These are phyloP conservation scores for Caenorhabditis inopinata DNA, from an alignment of 1,140 invertebrate species.

Conservation along the genomic window DNA sequence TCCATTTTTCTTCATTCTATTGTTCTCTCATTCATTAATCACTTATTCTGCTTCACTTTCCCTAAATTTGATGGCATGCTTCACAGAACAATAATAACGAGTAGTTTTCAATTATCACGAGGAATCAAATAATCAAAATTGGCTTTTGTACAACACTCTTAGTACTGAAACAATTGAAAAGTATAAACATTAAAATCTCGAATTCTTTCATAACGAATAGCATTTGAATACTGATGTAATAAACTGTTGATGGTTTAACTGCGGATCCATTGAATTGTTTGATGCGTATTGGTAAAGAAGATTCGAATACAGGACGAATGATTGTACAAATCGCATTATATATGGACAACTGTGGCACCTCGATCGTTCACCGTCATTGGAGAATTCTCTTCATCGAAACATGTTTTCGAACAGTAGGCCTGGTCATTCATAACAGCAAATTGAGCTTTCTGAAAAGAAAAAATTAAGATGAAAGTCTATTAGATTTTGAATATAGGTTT, in stretches of 20 bases:
- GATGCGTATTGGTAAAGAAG: neutral
- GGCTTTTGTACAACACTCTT: constrained; percentile 10
- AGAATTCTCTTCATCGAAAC: constrained; percentile 21
- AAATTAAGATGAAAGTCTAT: no score
- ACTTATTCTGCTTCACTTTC: neutral
- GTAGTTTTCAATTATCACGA: neutral
- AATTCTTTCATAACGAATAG: no score
- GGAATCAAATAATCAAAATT: neutral
- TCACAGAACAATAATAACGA: neutral
- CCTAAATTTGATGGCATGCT: neutral
- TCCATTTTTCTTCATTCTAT: neutral
- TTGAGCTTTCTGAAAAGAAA: constrained; percentile 31
- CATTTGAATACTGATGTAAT: neutral
- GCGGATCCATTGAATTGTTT: neutral
- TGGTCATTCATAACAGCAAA: neutral
- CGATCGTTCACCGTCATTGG: constrained; percentile 24
- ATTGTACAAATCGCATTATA: constrained; percentile 33
- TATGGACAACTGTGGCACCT: constrained; percentile 26
- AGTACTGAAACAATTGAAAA: neutral
- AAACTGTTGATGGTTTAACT: neutral
- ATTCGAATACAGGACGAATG: neutral
- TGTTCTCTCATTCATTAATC: neutral
- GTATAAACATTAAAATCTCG: neutral
- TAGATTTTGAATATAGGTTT: no score
- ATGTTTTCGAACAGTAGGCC: constrained; percentile 12